Percentiles rank a stretch among this genome's conserved stretches.
Evolutionary conservation across 2,797 vertebrate genomes (phyloP).

Genomic region (Dendrocincla fuliginosa): DNA sequence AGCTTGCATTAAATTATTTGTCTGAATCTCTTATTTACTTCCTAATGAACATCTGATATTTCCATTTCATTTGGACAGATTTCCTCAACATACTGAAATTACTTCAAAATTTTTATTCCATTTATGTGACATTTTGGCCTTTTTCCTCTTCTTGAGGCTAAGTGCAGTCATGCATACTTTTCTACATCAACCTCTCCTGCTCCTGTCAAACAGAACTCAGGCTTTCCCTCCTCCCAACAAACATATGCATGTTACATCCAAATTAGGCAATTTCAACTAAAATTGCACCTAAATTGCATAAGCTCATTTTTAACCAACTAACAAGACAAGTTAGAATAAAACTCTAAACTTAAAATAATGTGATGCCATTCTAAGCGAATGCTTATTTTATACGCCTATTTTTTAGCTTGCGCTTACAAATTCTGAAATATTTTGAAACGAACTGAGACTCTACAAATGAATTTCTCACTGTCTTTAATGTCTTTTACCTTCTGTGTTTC

Average conservation of each 20-base stretch:
- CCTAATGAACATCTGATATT: not conserved
- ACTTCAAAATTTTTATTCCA: not conserved
- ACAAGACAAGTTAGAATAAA: not conserved
- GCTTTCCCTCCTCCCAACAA: not conserved
- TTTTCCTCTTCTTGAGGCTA: not conserved
- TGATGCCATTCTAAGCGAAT: not conserved
- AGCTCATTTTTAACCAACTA: not conserved
- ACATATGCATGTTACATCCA: fast-evolving
- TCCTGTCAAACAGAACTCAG: not conserved
- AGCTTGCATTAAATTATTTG: not conserved
- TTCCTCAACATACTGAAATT: not conserved
- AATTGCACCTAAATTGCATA: not conserved
- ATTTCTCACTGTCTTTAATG: not conserved
- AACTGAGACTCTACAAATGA: not conserved
- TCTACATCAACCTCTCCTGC: not conserved
- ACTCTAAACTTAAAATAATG: not conserved
- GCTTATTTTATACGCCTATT: not conserved
- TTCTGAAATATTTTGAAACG: not conserved
- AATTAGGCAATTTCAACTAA: not conserved
- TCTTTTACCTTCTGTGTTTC: slow-evolving; percentile 93
- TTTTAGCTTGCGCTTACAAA: not conserved
- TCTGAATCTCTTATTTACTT: not conserved
- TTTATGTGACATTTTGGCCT: not conserved
- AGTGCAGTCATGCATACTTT: not conserved
- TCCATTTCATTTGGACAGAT: not conserved